phyloP scores from a whole-genome alignment of 1,140 invertebrate species.

The Macrosteles quadrilineatus region DNA sequence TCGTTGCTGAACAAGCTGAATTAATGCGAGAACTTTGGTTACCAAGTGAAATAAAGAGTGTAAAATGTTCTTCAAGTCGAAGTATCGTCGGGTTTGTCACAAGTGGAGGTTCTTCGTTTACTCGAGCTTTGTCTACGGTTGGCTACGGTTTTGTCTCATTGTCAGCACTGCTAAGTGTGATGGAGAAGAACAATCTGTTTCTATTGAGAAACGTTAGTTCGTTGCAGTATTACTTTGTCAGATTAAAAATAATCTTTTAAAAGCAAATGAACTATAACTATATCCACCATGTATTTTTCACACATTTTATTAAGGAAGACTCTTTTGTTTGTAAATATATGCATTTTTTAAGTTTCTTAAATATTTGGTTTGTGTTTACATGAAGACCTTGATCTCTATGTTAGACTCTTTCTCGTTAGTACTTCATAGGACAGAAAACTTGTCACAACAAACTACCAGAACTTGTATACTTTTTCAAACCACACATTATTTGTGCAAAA shows the following conservation, averaged over 20 bases:
- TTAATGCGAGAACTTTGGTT: constrained; percentile 70
- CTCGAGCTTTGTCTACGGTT: constrained; percentile 60
- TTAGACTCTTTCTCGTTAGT: no score
- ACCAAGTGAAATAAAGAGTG: constrained; percentile 54
- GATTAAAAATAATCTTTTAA: constrained; percentile 49
- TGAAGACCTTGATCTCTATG: no score
- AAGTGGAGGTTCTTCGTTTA: constrained; percentile 68
- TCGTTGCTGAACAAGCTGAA: constrained; percentile 57
- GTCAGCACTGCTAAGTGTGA: constrained; percentile 56
- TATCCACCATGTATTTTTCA: no score
- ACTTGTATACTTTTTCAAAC: no score
- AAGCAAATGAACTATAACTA: no score
- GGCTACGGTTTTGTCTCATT: constrained; percentile 69
- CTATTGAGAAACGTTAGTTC: constrained; percentile 55
- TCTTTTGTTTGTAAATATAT: no score
- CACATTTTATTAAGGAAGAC: no score
- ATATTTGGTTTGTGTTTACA: no score
- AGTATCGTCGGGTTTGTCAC: constrained; percentile 73
- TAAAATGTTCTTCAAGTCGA: constrained; percentile 63
- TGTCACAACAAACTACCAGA: no score
- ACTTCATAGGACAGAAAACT: no score
- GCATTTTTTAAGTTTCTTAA: no score
- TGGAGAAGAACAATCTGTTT: constrained; percentile 43
- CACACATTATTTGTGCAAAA: no score
- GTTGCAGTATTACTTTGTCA: constrained; percentile 53